phyloP scores from a whole-genome alignment of 1,140 invertebrate species.

The Caenorhabditis tropicalis region DNA sequence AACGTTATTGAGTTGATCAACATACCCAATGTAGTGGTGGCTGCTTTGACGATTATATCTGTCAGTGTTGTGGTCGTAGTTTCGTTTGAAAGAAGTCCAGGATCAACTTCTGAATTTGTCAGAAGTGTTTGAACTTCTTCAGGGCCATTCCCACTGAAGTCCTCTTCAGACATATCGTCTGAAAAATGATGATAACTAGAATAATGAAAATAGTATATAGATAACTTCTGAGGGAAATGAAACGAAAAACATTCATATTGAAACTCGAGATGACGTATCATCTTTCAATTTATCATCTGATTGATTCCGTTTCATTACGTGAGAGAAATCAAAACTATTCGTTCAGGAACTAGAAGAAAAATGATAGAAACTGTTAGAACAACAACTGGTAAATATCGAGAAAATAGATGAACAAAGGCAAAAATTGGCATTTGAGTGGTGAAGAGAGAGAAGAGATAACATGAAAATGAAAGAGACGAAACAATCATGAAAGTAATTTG shows the following conservation, averaged over 20 bases:
- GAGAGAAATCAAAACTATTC: not conserved
- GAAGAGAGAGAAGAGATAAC: slow-evolving; percentile 1
- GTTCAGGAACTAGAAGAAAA: not conserved
- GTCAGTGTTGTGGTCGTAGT: not conserved
- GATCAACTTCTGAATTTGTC: slow-evolving; percentile 7
- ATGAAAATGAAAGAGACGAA: not conserved
- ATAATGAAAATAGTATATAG: not conserved
- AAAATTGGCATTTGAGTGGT: not conserved
- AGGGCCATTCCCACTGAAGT: not conserved
- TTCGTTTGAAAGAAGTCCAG: slow-evolving; percentile 16
- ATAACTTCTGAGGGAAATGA: not conserved
- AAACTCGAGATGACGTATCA: not conserved
- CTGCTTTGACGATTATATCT: not conserved
- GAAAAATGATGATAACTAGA: not conserved
- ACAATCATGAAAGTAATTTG: slow-evolving; percentile 23
- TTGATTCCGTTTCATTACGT: not conserved
- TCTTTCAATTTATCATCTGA: slow-evolving; percentile 13
- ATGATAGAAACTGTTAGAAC: not conserved
- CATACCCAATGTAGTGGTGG: not conserved
- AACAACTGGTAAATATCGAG: not conserved
- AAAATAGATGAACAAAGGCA: slow-evolving; percentile 25
- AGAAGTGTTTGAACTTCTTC: slow-evolving; percentile 9
- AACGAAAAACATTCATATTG: not conserved
- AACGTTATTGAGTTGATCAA: not conserved
- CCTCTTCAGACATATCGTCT: slow-evolving; percentile 28